Base-by-base conservation (phyloP, 2,113 vertebrate species). In the Takifugu flavidus region DNA sequence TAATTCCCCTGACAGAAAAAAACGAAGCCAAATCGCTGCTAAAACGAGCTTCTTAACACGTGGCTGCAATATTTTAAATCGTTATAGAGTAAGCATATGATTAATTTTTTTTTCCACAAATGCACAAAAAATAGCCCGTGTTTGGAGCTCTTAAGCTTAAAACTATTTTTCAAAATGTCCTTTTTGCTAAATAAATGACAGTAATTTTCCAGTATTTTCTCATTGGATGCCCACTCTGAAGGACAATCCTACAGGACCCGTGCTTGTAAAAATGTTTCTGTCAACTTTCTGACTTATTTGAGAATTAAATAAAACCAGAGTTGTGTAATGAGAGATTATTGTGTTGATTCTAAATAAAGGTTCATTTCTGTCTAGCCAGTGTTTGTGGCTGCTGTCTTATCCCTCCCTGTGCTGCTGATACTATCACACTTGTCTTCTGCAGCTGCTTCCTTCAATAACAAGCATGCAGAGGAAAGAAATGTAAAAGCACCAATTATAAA, bases 291-390 rank as follows among this genome's bases (percentile, higher is more conserved):
- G 72, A 72, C 55, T 73, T 25, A 34, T 39, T 44, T 64, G 42
- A 45, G 39, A 75, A 6, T 50, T 62, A 66, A 46, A 59, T 53
- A 11, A n/a, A 81, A 77, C 34, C 28, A 70, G 62, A 53, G 59
- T 67, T 76, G 83, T 82, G 77, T 80, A 80, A 64, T 87, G 66
- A 76, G 77, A 53, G 71, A 63, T 85, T 72, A 47, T 78, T 62
- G 75, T 73, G 82, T 84, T 82, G 74, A 87, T 76, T 77, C 73
- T 75, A 53, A 90, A 86, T 90, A 89, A 91, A 90, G 75, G 72
- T 80, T n/a, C 53, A 73, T 87, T 86, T 88, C 77, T 86, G 84
- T 84, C 88, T 63, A 65, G 77, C 82, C 53, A 78, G 72, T 2
- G 7, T 47, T 3, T 8, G 14, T 42, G 15, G 0, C 13, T 63